Evolutionary conservation across 2,113 vertebrate species (phyloP).

Genomic region (Toxotes chatareus): DNA sequence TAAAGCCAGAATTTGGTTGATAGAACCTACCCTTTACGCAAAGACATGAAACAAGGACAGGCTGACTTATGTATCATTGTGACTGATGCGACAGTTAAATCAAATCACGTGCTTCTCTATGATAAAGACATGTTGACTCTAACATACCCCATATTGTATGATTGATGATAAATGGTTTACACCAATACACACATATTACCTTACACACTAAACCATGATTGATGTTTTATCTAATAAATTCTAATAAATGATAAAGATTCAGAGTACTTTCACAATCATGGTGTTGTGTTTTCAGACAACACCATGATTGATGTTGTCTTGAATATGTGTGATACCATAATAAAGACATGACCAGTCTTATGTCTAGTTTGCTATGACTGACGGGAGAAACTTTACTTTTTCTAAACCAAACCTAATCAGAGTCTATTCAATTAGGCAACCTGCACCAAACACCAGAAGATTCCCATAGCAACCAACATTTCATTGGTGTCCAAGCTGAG

Average conservation of each 20-base stretch:
- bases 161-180: neutral
- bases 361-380: slow-evolving; percentile 58
- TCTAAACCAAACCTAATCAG: no score
- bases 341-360: slow-evolving; percentile 17
- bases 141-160: neutral
- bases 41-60: neutral
- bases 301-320: slow-evolving; percentile 23
- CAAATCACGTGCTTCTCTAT: no score
- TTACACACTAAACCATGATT: slow-evolving; percentile 1
- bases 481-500: no score
- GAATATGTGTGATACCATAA: neutral
- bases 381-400: slow-evolving; percentile 41
- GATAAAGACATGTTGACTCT: neutral
- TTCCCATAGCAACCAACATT: no score
- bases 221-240: slow-evolving; percentile 24
- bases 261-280: no score
- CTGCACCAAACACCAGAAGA: no score
- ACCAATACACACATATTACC: neutral
- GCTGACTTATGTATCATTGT: no score
- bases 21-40: no score
- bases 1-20: no score
- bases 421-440: no score
- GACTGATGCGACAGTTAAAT: no score
- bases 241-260: slow-evolving; percentile 1
- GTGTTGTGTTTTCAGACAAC: neutral